These are phyloP conservation scores for Petaurus breviceps DNA, from an alignment of 2,113 vertebrate genomes.

Conservation along the genomic window DNA sequence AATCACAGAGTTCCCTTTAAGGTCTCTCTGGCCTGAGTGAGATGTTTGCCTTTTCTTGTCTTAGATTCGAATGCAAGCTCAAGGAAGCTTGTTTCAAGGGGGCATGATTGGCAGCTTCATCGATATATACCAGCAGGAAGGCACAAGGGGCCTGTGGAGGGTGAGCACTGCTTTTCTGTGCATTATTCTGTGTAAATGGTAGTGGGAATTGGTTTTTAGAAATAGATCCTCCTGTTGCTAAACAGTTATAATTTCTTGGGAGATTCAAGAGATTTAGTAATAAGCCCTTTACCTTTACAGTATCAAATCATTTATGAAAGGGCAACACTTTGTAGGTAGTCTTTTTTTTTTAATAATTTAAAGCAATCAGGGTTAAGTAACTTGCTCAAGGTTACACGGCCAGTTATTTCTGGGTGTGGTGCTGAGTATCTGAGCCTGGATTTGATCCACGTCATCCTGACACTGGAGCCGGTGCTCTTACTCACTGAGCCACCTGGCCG, in stretches of 20 bases:
- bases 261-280: slow-evolving; percentile 30
- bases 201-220: slow-evolving; percentile 30
- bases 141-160: slow-evolving; percentile 95
- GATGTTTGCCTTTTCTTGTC: slow-evolving; percentile 48
- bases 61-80: slow-evolving; percentile 98
- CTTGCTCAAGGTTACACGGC: no score
- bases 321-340: slow-evolving; percentile 2
- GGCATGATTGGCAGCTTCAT: slow-evolving; percentile 99
- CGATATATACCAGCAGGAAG: slow-evolving; percentile 98
- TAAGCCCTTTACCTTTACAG: not conserved
- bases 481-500: no score
- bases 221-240: not conserved
- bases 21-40: slow-evolving; percentile 41
- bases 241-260: not conserved
- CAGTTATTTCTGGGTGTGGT: no score
- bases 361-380: no score
- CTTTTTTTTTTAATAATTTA: no score
- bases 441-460: no score
- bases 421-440: no score
- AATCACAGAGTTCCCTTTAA: slow-evolving; percentile 55
- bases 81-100: slow-evolving; percentile 94
- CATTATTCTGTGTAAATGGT: not conserved
- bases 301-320: slow-evolving; percentile 28
- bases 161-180: slow-evolving; percentile 83
- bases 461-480: no score